These are phyloP conservation scores for Tinamus major DNA, from an alignment of 2,797 vertebrate species.

Conservation along the genomic window DNA sequence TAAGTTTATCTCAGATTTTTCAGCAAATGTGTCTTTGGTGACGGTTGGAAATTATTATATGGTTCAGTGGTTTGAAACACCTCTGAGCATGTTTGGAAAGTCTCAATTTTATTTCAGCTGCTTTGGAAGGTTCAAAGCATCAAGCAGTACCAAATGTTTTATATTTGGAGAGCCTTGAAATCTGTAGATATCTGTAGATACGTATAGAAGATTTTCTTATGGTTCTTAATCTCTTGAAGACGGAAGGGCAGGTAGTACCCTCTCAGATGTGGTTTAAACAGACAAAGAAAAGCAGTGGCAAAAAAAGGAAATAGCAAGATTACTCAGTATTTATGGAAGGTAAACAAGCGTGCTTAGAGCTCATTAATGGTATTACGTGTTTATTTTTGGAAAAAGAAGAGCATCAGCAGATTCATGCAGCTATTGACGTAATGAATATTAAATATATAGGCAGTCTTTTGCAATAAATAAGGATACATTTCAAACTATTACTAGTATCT, in stretches of 20 bases:
- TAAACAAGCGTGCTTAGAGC: slow-evolving; percentile 6
- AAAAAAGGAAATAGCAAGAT: slow-evolving; percentile 19
- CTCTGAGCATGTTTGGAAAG: slow-evolving; percentile 57
- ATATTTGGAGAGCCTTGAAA: background rate
- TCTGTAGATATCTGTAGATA: background rate
- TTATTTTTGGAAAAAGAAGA: slow-evolving; percentile 43
- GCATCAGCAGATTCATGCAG: background rate
- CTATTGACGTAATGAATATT: background rate
- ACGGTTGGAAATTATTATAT: slow-evolving; percentile 70
- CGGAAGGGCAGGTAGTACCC: slow-evolving; percentile 15
- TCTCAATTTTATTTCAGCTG: slow-evolving; percentile 59
- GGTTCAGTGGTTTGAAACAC: slow-evolving; percentile 74
- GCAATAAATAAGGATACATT: background rate
- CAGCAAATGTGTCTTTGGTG: slow-evolving; percentile 68
- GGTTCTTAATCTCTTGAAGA: background rate
- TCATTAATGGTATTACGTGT: background rate
- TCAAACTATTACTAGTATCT: background rate
- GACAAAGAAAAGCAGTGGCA: background rate
- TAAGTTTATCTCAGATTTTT: slow-evolving; percentile 66
- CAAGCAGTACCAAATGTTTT: slow-evolving; percentile 18
- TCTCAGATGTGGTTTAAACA: slow-evolving; percentile 46
- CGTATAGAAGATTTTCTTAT: background rate
- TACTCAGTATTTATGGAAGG: slow-evolving; percentile 29
- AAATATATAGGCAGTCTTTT: background rate
- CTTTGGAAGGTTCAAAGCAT: slow-evolving; percentile 53